Evolutionary conservation across 2,113 vertebrate genomes (phyloP).

Genomic region (Equus quagga): DNA sequence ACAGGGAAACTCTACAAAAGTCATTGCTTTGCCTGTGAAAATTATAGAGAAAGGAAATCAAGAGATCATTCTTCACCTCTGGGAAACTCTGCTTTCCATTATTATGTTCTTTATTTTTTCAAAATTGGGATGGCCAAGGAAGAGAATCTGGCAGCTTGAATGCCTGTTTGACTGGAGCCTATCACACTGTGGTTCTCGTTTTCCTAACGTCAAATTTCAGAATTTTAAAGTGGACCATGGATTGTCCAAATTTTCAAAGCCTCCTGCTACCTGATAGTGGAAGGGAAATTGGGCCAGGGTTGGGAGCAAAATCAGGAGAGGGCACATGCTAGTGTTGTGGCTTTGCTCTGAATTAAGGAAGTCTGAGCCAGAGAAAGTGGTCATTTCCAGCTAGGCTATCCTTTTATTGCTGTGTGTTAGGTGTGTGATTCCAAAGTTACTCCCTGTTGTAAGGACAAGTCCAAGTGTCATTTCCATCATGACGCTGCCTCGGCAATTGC

Average conservation of each 20-base stretch:
- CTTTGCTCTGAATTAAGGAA: not conserved
- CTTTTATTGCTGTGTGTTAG: too few relatives aligned
- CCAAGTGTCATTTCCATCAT: fast-evolving
- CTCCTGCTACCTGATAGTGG: not conserved
- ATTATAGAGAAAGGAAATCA: not conserved
- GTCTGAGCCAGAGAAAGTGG: not conserved
- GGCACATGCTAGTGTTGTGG: fast-evolving
- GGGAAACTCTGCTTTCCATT: not conserved
- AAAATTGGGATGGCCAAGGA: not conserved
- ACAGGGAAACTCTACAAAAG: not conserved
- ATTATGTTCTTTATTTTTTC: not conserved
- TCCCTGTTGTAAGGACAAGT: not conserved
- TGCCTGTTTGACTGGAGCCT: fast-evolving
- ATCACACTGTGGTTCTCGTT: too few relatives aligned
- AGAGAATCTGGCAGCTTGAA: fast-evolving
- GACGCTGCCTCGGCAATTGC: not conserved
- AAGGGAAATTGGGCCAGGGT: not conserved
- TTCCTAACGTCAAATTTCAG: not conserved
- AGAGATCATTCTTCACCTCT: too few relatives aligned
- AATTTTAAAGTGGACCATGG: not conserved
- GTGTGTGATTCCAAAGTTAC: too few relatives aligned
- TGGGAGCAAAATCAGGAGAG: not conserved
- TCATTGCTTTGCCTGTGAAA: not conserved
- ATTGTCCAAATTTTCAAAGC: not conserved
- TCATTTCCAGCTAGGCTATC: not conserved